These are phyloP conservation scores for Eilema depressum DNA, from an alignment of 2,888 invertebrate genomes.

Conservation along the genomic window DNA sequence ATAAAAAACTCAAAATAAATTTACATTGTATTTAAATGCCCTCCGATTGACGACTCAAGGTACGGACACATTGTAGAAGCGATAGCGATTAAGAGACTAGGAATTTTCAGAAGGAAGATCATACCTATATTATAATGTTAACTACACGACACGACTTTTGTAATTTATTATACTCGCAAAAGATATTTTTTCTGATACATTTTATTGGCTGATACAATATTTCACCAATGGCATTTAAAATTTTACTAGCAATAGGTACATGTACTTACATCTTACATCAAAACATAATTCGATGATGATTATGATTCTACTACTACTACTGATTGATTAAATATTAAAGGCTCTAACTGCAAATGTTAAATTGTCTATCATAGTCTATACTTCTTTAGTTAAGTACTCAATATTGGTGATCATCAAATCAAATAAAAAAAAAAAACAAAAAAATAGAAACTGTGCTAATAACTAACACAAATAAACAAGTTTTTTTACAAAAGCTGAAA, in stretches of 20 bases:
- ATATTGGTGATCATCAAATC: too few species aligned
- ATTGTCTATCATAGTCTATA: too few species aligned
- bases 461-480: background rate
- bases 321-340: too few species aligned
- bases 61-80: conserved; percentile 8
- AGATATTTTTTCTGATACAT: background rate
- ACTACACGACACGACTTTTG: too few species aligned
- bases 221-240: background rate
- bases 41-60: conserved; percentile 43
- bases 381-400: too few species aligned
- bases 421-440: too few species aligned
- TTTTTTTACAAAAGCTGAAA: background rate
- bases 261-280: too few species aligned
- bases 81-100: conserved; percentile 26
- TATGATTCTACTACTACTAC: too few species aligned
- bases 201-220: background rate
- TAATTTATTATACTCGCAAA: background rate
- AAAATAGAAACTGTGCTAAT: too few species aligned
- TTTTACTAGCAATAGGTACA: background rate
- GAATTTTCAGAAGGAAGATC: background rate
- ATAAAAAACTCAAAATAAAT: conserved; percentile 68
- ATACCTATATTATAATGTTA: background rate
- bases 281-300: too few species aligned
- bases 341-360: too few species aligned
- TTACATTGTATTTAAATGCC: conserved; percentile 67